Percentiles rank a stretch among this genome's conserved stretches.
Conservation (phyloP, 2,888 invertebrate species). For the Maniola hyperantus region DNA sequence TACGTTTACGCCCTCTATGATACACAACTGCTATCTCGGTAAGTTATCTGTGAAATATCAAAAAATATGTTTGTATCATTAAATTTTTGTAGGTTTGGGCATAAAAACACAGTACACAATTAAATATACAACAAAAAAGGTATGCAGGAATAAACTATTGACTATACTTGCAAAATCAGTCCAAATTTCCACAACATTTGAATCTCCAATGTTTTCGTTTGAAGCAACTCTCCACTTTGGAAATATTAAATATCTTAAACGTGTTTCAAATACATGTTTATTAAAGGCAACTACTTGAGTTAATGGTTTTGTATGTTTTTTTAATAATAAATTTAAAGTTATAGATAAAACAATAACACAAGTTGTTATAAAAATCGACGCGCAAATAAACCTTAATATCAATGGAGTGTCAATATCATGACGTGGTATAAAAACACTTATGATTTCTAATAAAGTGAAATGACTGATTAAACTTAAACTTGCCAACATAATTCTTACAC, state of each 20-base stretch:
- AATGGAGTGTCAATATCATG: slow-evolving; percentile 47
- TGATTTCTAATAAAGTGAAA: slow-evolving; percentile 44
- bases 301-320: slow-evolving; percentile 33
- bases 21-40: no score
- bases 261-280: slow-evolving; percentile 42
- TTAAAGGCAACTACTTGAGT: slow-evolving; percentile 47
- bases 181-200: slow-evolving; percentile 44
- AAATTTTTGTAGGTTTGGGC: no score
- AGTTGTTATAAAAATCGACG: slow-evolving; percentile 48
- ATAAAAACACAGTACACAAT: slow-evolving; percentile 46
- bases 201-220: slow-evolving; percentile 25
- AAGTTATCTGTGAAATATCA: no score
- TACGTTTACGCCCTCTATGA: slow-evolving; percentile 23
- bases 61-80: no score
- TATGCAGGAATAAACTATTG: slow-evolving; percentile 41
- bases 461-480: slow-evolving; percentile 53
- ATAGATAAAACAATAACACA: slow-evolving; percentile 46
- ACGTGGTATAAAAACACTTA: slow-evolving; percentile 47
- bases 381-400: slow-evolving; percentile 51
- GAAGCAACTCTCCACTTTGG: slow-evolving; percentile 44
- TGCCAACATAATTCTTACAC: slow-evolving; percentile 45
- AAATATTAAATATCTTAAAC: slow-evolving; percentile 43
- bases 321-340: slow-evolving; percentile 41
- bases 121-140: slow-evolving; percentile 42
- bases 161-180: slow-evolving; percentile 48